Base-by-base conservation (phyloP, 2,797 vertebrate species). In the Crax fasciolata region DNA sequence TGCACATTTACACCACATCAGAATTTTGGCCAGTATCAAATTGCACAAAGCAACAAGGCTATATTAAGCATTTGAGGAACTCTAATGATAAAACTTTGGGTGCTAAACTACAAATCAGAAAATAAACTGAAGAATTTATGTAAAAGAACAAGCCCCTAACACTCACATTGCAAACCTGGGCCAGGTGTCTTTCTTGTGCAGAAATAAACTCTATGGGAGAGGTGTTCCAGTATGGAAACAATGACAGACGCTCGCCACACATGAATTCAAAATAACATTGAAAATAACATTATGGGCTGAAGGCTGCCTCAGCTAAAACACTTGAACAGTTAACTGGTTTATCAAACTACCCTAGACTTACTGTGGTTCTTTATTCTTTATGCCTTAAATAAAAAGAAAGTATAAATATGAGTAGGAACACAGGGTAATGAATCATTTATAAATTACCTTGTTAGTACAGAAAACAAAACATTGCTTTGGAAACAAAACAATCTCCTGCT, bases 361-460 rank as follows among this genome's bases (percentile, higher is more conserved):
- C 55, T 10, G 16, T 23, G 10, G n/a, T 18, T 83, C 87, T 82
- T 90, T 96, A 83, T 96, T 96, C 92, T 92, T 94, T 78, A 30
- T 57, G n/a, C 35, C 41, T 78, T 93, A 58, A 57, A 75, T 85
- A 46, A 76, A 93, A 90, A 88, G 66, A 4, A 82, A 73, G 48
- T 38, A 46, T 55, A 63, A 72, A 28, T 3, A 73, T 48, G 51
- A 94, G 80, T 25, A 35, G 28, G 89, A 84, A 94, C 48, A 89
- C 93, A 85, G 95, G 95, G 94, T 97, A 97, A 98, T 98, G 98
- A 97, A 98, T 99, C 98, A 98, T 98, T 99, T 98, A 98, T 98
- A 97, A 98, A 98, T 97, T 97, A 98, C 93, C 98, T 98, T 98
- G 98, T 98, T 98, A 98, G 96, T 76, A 85, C 94, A 88, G 92